Evolutionary conservation across 2,113 vertebrate species (phyloP), one percentile per base, ranked within the genome.

Genomic region (Heloderma charlesbogerti): DNA sequence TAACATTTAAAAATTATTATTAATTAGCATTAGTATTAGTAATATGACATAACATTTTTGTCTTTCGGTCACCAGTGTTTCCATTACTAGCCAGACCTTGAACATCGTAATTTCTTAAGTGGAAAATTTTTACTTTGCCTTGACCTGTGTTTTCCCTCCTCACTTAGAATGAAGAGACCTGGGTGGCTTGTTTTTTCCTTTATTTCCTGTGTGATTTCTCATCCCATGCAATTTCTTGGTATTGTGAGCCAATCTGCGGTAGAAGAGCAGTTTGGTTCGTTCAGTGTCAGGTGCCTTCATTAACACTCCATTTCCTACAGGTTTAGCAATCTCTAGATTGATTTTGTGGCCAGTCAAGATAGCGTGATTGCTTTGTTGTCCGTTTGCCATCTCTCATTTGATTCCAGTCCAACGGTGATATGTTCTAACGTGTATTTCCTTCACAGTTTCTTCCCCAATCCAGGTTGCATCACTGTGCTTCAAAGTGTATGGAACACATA

Each of bases 311-410:
- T 51, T 95, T 89, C 88, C 88, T 91, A n/a, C 4, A 54, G 40
- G 10, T 96, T 96, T 96, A 88, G 92, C 91, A 96, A 95, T 93
- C 84, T 84, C 88, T 78, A 84, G 89, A 93, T 81, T 92, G 88
- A 96, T 86, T 95, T 89, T 92, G 93, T 89, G 92, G 89, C 89
- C 87, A 48, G 80, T 43, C 51, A 90, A 92, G 91, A 86, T 88
- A 87, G 86, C 0, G 60, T 93, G 87, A 80, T 89, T 92, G 75
- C 87, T 81, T 40, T 20, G 91, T 74, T 51, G 81, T 92, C 94
- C 1, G 84, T 96, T 97, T 93, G 95, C 57, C 83, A 82, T 54
- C 93, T 95, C 89, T 95, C 86, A 75, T 37, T 94, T 94, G 92
- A 94, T 96, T 91, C 92, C 84, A 29, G 78, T 91, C 3, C 0